Evolutionary conservation across 2,113 vertebrate species (phyloP).

Genomic region (Xiphorhynchus elegans): DNA sequence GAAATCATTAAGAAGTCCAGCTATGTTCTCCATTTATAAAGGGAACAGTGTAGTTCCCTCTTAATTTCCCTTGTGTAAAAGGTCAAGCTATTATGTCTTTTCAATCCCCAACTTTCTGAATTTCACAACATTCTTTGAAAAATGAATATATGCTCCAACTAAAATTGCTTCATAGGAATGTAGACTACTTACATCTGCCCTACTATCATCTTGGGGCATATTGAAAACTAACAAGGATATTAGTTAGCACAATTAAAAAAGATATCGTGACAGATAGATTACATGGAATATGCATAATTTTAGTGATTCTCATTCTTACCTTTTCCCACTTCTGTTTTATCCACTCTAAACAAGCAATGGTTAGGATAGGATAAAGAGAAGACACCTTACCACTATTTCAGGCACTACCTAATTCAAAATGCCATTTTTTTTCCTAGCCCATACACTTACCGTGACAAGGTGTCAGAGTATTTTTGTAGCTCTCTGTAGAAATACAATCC

Average conservation of each 20-base stretch:
- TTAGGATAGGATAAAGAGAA: background rate
- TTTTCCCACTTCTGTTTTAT: background rate
- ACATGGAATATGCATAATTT: background rate
- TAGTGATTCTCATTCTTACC: background rate
- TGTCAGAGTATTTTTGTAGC: background rate
- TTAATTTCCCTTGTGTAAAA: background rate
- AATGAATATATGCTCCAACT: background rate
- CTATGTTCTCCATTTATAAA: background rate
- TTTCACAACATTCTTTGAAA: background rate
- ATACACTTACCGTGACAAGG: constrained; percentile 60
- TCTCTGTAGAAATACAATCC: background rate
- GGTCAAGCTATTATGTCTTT: background rate
- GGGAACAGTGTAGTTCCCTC: background rate
- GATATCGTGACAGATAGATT: background rate
- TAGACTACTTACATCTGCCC: background rate
- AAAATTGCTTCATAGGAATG: background rate
- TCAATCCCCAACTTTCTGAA: background rate
- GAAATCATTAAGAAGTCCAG: background rate
- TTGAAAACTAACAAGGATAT: background rate
- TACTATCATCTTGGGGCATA: background rate
- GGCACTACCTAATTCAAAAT: background rate
- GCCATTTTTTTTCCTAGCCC: background rate
- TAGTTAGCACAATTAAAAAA: background rate
- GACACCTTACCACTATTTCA: background rate
- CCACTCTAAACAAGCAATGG: background rate